Conservation (phyloP, 2,797 vertebrate genomes). For the Australoheros facetus region DNA sequence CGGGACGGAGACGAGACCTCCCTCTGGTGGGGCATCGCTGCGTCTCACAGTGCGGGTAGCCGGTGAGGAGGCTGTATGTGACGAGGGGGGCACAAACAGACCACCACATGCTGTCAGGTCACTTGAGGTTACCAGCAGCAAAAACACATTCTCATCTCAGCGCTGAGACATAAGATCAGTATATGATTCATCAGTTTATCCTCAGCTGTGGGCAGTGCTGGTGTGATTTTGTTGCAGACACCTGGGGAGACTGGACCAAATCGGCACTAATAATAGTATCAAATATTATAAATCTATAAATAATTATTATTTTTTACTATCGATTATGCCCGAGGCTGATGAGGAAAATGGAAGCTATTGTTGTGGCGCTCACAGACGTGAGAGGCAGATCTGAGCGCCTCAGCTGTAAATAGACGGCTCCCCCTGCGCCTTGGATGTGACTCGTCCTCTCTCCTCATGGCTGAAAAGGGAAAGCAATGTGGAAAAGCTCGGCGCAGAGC, state of each 20-base stretch:
- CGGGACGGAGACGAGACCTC: constrained; percentile 53
- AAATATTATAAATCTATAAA: background rate
- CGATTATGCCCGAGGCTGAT: constrained; percentile 48
- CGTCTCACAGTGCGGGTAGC: constrained; percentile 42
- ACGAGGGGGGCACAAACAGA: constrained; percentile 15
- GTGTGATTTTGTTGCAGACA: constrained; percentile 7
- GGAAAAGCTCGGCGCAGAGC: constrained; percentile 20
- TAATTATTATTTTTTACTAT: constrained; percentile 7
- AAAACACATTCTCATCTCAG: constrained; percentile 42
- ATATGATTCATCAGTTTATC: constrained; percentile 51
- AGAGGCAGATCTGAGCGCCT: constrained; percentile 32
- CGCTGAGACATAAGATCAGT: constrained; percentile 52
- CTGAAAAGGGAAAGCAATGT: constrained; percentile 22
- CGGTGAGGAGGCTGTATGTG: constrained; percentile 41
- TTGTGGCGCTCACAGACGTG: constrained; percentile 60
- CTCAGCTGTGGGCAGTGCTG: constrained; percentile 21
- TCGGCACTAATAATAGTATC: constrained; percentile 25
- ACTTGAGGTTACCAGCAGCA: constrained; percentile 52
- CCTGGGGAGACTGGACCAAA: background rate
- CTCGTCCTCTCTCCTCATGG: constrained; percentile 57
- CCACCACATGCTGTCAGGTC: constrained; percentile 59
- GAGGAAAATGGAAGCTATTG: constrained; percentile 64
- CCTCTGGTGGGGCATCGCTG: constrained; percentile 73
- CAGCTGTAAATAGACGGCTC: constrained; percentile 56
- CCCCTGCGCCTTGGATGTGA: constrained; percentile 53